Conservation (phyloP, 2,113 vertebrate genomes). For the Notechis scutatus region DNA sequence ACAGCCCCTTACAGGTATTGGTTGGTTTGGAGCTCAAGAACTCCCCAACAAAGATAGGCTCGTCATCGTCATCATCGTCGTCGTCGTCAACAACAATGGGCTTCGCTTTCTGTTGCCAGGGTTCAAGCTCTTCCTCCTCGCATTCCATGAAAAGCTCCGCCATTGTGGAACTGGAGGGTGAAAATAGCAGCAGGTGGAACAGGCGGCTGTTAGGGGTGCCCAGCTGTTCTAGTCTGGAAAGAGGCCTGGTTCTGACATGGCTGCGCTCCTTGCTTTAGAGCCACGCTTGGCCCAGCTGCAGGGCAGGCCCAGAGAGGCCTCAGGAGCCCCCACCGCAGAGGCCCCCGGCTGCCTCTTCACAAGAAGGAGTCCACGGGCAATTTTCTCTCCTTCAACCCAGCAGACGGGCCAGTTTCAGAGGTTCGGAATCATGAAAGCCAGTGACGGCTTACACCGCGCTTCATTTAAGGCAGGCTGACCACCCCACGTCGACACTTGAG, state of each 20-base stretch:
- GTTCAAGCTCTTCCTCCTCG: slow-evolving; percentile 97
- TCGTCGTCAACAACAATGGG: slow-evolving; percentile 84
- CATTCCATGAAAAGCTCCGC: slow-evolving; percentile 99
- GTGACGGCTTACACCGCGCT: neutral
- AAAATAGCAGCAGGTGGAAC: neutral
- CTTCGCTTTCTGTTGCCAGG: slow-evolving; percentile 90
- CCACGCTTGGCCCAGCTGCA: neutral
- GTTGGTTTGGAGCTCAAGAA: slow-evolving; percentile 82
- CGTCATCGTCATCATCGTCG: slow-evolving; percentile 76
- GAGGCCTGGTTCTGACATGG: neutral
- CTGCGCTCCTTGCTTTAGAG: neutral
- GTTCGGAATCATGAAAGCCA: neutral
- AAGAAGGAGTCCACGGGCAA: neutral
- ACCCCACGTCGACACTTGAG: neutral
- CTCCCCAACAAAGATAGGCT: slow-evolving; percentile 95
- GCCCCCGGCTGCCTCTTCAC: neutral
- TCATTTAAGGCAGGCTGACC: neutral
- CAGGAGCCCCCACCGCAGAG: neutral
- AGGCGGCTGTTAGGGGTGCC: neutral
- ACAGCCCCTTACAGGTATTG: slow-evolving; percentile 68
- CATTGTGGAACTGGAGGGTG: slow-evolving; percentile 72
- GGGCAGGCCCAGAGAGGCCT: neutral
- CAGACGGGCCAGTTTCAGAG: neutral
- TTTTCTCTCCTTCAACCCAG: neutral
- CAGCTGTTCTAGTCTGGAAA: neutral